Base-by-base conservation (phyloP, 2,797 vertebrate genomes). In the Myripristis murdjan region DNA sequence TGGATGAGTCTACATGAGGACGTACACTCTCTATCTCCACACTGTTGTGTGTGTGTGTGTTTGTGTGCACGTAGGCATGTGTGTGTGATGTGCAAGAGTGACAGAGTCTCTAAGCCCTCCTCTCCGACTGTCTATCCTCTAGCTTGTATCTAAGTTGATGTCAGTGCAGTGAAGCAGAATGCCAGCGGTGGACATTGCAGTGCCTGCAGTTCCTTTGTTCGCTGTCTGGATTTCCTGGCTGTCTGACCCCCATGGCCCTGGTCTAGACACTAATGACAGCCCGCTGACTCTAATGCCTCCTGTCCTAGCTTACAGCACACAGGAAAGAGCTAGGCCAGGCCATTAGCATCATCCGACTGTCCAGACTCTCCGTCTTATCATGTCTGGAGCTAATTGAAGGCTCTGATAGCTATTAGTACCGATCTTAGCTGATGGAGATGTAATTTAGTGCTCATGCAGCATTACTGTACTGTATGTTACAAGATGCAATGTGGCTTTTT, bases 201-300 rank as follows among this genome's bases (percentile, higher is more conserved):
- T 28, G 73, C 64, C 69, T 70, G 81, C 73, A 78, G 74, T 74
- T 87, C 44, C 70, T 77, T 20, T 79, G 82, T 83, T 86, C 67
- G 72, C 53, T 71, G 83, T 79, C 79, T 85, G 63, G 20, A 76
- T 82, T 74, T 51, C 33, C 61, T 43, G 79, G 39, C 82, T 79
- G 82, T 69, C 79, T 90, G 85, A 91, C 91, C 91, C 85, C 77
- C 15, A 46, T 79, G 77, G 82, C 79, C 85, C 83, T 18, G 73
- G 90, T 91, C 89, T 84, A 85, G 90, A 87, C 86, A 52, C 64
- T 88, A 88, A 91, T 90, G 89, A 90, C 86, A 87, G 85, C 78
- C 74, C 66, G 11, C 76, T 80, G 66, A 84, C 82, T 24, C 62
- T 86, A 88, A 91, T 82, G 82, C 70, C 77, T 89, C 83, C 79